Base-by-base conservation (phyloP, 2,888 invertebrate species). In the Scotopteryx bipunctaria region DNA sequence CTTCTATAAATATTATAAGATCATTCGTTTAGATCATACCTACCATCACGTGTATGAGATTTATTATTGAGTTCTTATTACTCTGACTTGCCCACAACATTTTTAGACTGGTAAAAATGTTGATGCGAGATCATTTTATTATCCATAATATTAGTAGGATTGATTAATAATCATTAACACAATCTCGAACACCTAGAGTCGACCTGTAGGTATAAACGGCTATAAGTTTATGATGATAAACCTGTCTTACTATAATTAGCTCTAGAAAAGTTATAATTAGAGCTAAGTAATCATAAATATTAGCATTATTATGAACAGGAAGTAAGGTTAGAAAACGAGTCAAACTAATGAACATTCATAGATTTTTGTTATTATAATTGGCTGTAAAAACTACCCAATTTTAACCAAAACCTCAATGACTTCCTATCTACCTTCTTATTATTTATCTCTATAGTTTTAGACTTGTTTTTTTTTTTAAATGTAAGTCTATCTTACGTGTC, bases 241-340 rank as follows among this genome's bases (percentile, higher is more conserved):
- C 45, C 31, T 5, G 43, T 31, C 14, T 31, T 11, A 29, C 19
- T n/a, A 13, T 35, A 17, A 43, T 33, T 13, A 33, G n/a, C n/a
- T n/a, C 42, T 43, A 3, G 23, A 14, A 37, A 37, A 37, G 9
- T 37, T 32, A 9, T 27, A 37, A 37, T 37, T 25, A 37, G n/a
- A 14, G 13, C 6, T n/a, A n/a, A n/a, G n/a, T n/a, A n/a, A 8
- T 17, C 9, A 17, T 31, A 21, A 40, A 19, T 42, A 42, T 42
- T 14, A 42, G 11, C 35, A 29, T 46, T 41, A 15, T 48, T 41
- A 46, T 42, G 8, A 21, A 27, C 42, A 53, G 46, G 52, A 53
- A 47, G 19, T 37, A 29, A 42, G 52, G 47, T 53, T 47, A 47
- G n/a, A 16, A 36, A 42, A 19, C 21, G 37, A 19, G 37, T 37